phyloP scores from a whole-genome alignment of 2,113 vertebrate genomes.

The Lanius collurio region DNA sequence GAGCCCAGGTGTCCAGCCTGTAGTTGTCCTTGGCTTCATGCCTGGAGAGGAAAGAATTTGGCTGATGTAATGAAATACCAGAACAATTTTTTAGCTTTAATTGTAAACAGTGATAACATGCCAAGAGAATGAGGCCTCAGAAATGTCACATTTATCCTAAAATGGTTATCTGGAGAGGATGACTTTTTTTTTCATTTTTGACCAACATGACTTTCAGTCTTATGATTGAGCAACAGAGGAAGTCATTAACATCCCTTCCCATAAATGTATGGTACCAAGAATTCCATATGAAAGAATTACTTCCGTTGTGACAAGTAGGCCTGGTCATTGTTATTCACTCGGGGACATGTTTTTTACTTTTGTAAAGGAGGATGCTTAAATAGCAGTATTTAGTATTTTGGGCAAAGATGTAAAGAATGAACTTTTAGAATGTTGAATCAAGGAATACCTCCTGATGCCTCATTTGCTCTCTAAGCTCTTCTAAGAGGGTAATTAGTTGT shows the following conservation, averaged over 20 bases:
- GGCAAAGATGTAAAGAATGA: not conserved
- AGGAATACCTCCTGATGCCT: not conserved
- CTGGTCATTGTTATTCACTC: not conserved
- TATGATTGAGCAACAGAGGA: conserved; percentile 24
- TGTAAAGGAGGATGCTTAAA: not conserved
- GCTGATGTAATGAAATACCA: conserved; percentile 85
- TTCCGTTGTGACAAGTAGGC: not conserved
- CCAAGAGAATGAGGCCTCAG: conserved; percentile 71
- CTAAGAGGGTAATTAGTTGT: not conserved
- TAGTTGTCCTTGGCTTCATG: conserved; percentile 73
- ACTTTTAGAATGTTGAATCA: not conserved
- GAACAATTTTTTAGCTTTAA: conserved; percentile 77
- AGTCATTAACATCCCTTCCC: not conserved
- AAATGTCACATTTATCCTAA: conserved; percentile 76
- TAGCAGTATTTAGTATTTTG: not conserved
- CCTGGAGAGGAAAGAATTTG: conserved; percentile 79
- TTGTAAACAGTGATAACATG: conserved; percentile 76
- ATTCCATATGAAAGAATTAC: not conserved
- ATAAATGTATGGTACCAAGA: not conserved
- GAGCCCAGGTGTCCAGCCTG: conserved; percentile 68
- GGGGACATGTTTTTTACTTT: not conserved
- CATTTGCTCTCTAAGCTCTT: not conserved
- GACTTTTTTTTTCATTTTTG: not conserved
- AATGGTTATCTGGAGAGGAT: conserved; percentile 68
- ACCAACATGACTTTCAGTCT: not conserved